Evolutionary conservation across 2,113 vertebrate genomes (phyloP).

Genomic region (Tragelaphus imberbis): DNA sequence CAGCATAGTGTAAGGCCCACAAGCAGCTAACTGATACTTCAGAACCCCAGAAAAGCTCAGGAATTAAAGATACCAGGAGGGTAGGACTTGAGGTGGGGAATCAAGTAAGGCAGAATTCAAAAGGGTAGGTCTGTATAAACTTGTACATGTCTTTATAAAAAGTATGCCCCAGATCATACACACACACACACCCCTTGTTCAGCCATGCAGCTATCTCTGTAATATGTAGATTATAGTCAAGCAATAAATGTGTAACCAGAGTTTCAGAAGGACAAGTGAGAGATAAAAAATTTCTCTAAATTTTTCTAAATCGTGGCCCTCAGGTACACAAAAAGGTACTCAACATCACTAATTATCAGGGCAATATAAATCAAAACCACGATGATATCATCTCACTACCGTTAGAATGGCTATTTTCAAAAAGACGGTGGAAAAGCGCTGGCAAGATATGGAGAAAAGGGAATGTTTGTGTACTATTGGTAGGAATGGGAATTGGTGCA

Average conservation of each 20-base stretch:
- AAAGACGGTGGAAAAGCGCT: neutral
- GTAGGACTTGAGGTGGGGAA: neutral
- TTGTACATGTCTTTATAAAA: neutral
- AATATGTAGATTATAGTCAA: neutral
- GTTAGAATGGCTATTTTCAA: neutral
- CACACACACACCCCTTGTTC: neutral
- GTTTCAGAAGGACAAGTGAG: neutral
- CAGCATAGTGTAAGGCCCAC: neutral
- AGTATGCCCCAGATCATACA: neutral
- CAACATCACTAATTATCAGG: neutral
- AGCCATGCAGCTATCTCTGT: neutral
- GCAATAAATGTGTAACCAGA: neutral
- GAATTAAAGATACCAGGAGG: neutral
- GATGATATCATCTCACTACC: neutral
- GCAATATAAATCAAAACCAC: neutral
- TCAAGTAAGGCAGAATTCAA: neutral
- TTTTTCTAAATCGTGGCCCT: neutral
- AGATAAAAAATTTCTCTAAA: neutral
- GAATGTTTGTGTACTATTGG: neutral
- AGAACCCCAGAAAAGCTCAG: neutral
- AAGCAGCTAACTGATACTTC: neutral
- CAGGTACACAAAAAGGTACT: neutral
- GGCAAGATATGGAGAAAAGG: neutral
- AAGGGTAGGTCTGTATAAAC: neutral
- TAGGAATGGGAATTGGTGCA: neutral